These are phyloP conservation scores for Diarsia dahlii DNA, from an alignment of 2,888 invertebrate species.

Conservation along the genomic window DNA sequence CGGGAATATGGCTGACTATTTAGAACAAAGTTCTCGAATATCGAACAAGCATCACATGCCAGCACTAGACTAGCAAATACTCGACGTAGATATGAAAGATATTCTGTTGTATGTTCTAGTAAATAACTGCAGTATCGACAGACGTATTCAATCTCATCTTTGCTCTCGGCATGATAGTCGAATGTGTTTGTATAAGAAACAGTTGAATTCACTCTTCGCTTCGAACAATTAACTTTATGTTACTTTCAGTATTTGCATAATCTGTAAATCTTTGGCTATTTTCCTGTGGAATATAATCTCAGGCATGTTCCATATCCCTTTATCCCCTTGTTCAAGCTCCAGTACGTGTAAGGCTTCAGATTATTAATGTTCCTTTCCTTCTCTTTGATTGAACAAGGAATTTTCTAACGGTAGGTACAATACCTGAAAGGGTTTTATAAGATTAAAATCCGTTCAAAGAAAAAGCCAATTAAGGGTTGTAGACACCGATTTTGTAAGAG, in stretches of 20 bases:
- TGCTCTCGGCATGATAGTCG: constrained; percentile 25
- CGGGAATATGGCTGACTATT: constrained; percentile 37
- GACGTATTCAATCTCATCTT: constrained; percentile 44
- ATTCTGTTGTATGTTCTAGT: constrained; percentile 40
- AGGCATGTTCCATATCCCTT: constrained; percentile 26
- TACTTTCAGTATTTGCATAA: constrained; percentile 12
- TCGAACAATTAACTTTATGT: constrained; percentile 21
- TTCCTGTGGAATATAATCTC: constrained; percentile 23
- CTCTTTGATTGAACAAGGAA: constrained; percentile 45
- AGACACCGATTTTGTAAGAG: constrained; percentile 55
- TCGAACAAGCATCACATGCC: constrained; percentile 42
- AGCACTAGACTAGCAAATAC: constrained; percentile 40
- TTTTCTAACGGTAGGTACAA: constrained; percentile 34
- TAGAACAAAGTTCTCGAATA: constrained; percentile 48
- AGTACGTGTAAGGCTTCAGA: constrained; percentile 52
- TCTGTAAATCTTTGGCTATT: not conserved
- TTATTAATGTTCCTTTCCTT: constrained; percentile 51
- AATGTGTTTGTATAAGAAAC: constrained; percentile 39
- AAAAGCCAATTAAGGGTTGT: constrained; percentile 56
- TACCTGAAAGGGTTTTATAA: constrained; percentile 46
- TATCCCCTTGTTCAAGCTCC: constrained; percentile 40
- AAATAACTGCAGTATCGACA: constrained; percentile 55
- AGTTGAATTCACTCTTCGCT: constrained; percentile 4
- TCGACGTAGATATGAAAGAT: constrained; percentile 44
- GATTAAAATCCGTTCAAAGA: constrained; percentile 53